These are phyloP conservation scores for Marronus borbonicus DNA, from an alignment of 2,888 invertebrate genomes.

Conservation along the genomic window DNA sequence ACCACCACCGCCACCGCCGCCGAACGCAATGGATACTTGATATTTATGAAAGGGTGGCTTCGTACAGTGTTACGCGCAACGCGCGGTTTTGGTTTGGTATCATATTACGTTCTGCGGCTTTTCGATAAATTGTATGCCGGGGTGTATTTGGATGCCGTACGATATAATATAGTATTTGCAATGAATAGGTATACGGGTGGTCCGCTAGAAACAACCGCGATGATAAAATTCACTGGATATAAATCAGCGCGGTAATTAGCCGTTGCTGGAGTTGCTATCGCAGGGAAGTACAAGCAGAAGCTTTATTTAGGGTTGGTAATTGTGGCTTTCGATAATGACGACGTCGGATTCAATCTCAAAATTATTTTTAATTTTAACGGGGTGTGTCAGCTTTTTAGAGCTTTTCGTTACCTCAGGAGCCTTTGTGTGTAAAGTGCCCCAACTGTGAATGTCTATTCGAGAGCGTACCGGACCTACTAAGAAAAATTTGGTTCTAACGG, in stretches of 20 bases:
- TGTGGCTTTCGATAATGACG: too few species aligned
- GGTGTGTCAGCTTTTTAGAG: too few species aligned
- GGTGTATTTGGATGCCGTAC: background rate
- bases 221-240: conserved; percentile 28
- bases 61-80: conserved; percentile 47
- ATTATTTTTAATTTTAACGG: too few species aligned
- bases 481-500: too few species aligned
- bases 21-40: conserved; percentile 56
- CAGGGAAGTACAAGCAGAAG: background rate
- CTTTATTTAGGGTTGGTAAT: conserved; percentile 11
- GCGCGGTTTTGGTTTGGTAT: conserved; percentile 53
- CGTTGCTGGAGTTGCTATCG: background rate
- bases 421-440: too few species aligned
- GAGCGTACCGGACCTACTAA: too few species aligned
- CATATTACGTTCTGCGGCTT: conserved; percentile 48
- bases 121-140: conserved; percentile 38
- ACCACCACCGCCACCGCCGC: conserved; percentile 49
- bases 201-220: background rate
- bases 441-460: too few species aligned
- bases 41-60: conserved; percentile 56
- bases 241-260: conserved; percentile 38
- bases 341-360: too few species aligned
- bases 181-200: conserved; percentile 7
- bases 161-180: background rate
- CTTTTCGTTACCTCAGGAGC: too few species aligned